Evolutionary conservation across 1,140 invertebrate genomes (phyloP).

Genomic region (Caenorhabditis briggsae): DNA sequence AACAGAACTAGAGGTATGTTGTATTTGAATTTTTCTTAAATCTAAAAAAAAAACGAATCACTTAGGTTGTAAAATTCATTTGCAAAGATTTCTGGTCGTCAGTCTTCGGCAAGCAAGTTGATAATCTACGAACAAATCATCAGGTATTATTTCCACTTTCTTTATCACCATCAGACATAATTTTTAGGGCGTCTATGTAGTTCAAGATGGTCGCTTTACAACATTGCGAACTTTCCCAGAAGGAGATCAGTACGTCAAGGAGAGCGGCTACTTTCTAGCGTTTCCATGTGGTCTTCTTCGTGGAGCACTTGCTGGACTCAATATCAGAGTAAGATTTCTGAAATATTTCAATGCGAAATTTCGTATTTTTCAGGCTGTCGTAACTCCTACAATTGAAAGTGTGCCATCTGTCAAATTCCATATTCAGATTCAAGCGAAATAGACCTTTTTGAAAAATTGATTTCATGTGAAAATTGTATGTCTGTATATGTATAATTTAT

Average conservation of each 20-base stretch:
- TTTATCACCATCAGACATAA: not conserved
- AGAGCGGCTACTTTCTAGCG: slow-evolving; percentile 91
- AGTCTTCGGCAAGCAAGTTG: slow-evolving; percentile 97
- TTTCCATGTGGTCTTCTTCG: slow-evolving; percentile 95
- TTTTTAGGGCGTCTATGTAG: slow-evolving; percentile 89
- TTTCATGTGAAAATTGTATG: not conserved
- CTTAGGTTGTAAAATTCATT: slow-evolving; percentile 90
- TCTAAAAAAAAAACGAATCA: not conserved
- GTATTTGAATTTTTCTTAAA: not conserved
- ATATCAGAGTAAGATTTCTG: slow-evolving; percentile 83
- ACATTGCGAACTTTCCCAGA: slow-evolving; percentile 89
- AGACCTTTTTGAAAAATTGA: too few species aligned
- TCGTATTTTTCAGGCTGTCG: slow-evolving; percentile 81
- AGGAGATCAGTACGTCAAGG: slow-evolving; percentile 90
- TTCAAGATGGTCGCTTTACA: slow-evolving; percentile 95
- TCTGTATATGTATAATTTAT: not conserved
- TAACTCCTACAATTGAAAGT: slow-evolving; percentile 91
- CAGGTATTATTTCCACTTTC: slow-evolving; percentile 80
- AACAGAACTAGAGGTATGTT: slow-evolving; percentile 90
- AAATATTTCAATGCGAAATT: too few species aligned
- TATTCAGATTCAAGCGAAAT: slow-evolving; percentile 72
- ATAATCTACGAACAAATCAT: slow-evolving; percentile 98
- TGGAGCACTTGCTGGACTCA: slow-evolving; percentile 92
- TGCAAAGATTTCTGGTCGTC: slow-evolving; percentile 98
- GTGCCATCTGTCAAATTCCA: slow-evolving; percentile 93